Conservation (phyloP, 1,140 invertebrate genomes). For the Anoplolepis gracilipes region DNA sequence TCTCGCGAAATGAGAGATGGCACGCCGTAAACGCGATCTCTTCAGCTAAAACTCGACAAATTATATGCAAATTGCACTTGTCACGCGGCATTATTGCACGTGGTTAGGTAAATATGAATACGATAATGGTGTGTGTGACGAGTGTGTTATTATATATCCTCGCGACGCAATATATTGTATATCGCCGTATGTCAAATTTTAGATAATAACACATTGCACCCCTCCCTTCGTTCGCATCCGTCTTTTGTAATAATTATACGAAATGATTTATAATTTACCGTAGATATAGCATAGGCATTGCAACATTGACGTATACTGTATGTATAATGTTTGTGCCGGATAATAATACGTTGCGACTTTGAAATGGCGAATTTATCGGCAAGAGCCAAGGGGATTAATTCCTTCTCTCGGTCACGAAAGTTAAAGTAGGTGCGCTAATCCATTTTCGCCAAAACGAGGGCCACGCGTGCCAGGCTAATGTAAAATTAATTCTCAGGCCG, state of each 20-base stretch:
- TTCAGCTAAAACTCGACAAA: constrained; percentile 26
- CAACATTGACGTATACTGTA: background rate
- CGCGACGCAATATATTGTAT: constrained; percentile 8
- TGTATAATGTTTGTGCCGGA: constrained; percentile 5
- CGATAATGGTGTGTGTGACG: background rate
- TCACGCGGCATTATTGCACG: constrained; percentile 44
- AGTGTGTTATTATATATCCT: constrained; percentile 27
- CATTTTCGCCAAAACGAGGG: constrained; percentile 24
- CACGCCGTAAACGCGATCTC: constrained; percentile 10
- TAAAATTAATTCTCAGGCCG: constrained; percentile 51
- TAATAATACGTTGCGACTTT: constrained; percentile 30
- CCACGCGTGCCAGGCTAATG: constrained; percentile 1
- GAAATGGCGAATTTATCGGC: background rate
- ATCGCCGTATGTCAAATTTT: constrained; percentile 18
- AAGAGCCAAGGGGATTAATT: constrained; percentile 8
- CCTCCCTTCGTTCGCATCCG: background rate
- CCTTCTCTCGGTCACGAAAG: background rate
- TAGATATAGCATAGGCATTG: background rate
- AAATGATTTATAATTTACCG: constrained; percentile 48
- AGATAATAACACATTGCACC: constrained; percentile 11
- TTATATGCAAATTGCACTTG: constrained; percentile 53
- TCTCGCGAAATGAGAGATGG: constrained; percentile 1
- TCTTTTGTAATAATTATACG: constrained; percentile 35
- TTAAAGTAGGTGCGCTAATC: constrained; percentile 19
- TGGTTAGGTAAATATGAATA: background rate